phyloP scores from a whole-genome alignment of 2,888 invertebrate genomes.

The Zygothrica quintamaculata region DNA sequence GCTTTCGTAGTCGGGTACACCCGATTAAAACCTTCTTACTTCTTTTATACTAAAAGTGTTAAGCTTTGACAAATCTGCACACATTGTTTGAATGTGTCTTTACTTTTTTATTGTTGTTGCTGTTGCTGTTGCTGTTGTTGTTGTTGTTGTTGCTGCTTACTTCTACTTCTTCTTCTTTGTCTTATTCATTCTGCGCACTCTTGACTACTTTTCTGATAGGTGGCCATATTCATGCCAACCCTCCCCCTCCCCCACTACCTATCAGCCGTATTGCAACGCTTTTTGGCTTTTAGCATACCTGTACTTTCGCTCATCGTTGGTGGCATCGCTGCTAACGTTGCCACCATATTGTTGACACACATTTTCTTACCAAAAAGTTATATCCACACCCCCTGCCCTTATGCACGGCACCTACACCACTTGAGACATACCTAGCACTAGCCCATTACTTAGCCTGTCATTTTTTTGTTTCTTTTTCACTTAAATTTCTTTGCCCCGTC shows the following conservation, averaged over 20 bases:
- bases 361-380: slow-evolving; percentile 58
- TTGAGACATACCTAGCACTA: slow-evolving; percentile 45
- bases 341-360: slow-evolving; percentile 78
- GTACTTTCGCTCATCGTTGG: slow-evolving; percentile 76
- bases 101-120: slow-evolving; percentile 14
- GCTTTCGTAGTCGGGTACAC: too few species aligned
- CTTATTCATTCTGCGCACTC: slow-evolving; percentile 50
- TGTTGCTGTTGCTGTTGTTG: slow-evolving; percentile 10
- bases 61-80: slow-evolving; percentile 47
- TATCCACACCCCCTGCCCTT: slow-evolving; percentile 52
- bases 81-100: slow-evolving; percentile 29
- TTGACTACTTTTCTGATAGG: slow-evolving; percentile 51
- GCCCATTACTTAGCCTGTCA: slow-evolving; percentile 67
- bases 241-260: neutral
- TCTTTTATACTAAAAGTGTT: slow-evolving; percentile 10
- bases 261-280: neutral
- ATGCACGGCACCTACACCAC: slow-evolving; percentile 10
- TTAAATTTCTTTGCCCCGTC: slow-evolving; percentile 47
- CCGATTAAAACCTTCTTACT: too few species aligned
- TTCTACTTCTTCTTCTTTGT: too few species aligned
- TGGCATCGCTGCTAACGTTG: slow-evolving; percentile 18
- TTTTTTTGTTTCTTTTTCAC: slow-evolving; percentile 66
- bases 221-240: neutral
- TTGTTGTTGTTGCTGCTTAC: too few species aligned
- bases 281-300: slow-evolving; percentile 79